Evolutionary conservation across 2,888 invertebrate genomes (phyloP).

Genomic region (Blomia tropicalis): DNA sequence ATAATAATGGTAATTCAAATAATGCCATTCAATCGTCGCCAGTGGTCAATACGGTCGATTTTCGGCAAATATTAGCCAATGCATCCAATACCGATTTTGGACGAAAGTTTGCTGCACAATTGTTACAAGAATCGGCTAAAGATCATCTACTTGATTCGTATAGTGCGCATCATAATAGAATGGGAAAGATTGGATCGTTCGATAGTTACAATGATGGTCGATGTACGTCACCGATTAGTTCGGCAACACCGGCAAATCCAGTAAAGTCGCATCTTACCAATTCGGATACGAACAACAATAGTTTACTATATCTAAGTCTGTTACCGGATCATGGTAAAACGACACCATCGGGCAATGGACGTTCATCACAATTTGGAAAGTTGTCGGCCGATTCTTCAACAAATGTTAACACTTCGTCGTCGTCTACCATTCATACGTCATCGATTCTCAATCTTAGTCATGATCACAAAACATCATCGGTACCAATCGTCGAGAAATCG

Average conservation of each 20-base stretch:
- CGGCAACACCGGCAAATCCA: neutral
- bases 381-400: neutral
- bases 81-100: constrained; percentile 14
- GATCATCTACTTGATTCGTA: neutral
- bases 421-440: too few species aligned
- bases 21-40: neutral
- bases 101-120: constrained; percentile 1
- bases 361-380: neutral
- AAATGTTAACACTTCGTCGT: too few species aligned
- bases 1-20: neutral
- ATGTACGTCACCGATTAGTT: neutral
- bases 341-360: neutral
- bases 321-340: neutral
- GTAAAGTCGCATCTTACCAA: neutral
- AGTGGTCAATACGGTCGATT: neutral
- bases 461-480: neutral
- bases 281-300: neutral
- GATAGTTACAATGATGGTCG: too few species aligned
- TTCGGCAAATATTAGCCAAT: constrained; percentile 8
- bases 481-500: neutral
- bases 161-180: neutral
- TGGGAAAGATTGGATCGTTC: neutral
- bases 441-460: constrained; percentile 2
- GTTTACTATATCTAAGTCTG: neutral
- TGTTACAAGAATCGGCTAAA: neutral